Conservation (phyloP, 2,888 invertebrate genomes). For the Cabera pusaria region DNA sequence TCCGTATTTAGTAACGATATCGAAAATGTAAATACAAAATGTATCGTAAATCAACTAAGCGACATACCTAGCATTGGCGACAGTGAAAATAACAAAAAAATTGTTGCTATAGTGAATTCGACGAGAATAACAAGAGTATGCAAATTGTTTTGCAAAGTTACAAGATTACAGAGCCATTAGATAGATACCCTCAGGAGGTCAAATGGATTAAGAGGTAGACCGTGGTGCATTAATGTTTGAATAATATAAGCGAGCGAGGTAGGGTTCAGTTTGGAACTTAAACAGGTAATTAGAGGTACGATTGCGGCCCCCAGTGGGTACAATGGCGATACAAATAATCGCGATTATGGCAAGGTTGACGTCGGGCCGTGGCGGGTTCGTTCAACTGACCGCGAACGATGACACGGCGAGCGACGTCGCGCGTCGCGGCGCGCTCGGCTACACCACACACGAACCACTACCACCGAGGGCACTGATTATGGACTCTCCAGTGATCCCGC, state of each 20-base stretch:
- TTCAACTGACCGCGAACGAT: constrained; percentile 83
- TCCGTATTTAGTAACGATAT: constrained; percentile 4
- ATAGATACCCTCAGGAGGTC: too few species aligned
- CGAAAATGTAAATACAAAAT: constrained; percentile 6
- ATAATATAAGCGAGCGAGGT: not conserved
- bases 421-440: constrained; percentile 54
- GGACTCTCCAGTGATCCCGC: constrained; percentile 5
- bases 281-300: constrained; percentile 62
- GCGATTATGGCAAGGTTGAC: constrained; percentile 82
- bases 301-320: constrained; percentile 59
- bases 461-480: constrained; percentile 15
- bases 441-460: constrained; percentile 27
- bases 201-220: too few species aligned
- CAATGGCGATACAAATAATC: constrained; percentile 81
- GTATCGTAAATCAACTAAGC: constrained; percentile 10
- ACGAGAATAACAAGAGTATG: constrained; percentile 3
- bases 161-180: too few species aligned
- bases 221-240: too few species aligned
- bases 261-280: constrained; percentile 19
- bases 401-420: constrained; percentile 76
- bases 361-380: constrained; percentile 77
- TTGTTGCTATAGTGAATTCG: constrained; percentile 7
- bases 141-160: constrained; percentile 20
- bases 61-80: constrained; percentile 8
- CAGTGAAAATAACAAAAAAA: constrained; percentile 7